Base-by-base conservation (phyloP, 2,797 vertebrate species). In the Rhinophrynus dorsalis region DNA sequence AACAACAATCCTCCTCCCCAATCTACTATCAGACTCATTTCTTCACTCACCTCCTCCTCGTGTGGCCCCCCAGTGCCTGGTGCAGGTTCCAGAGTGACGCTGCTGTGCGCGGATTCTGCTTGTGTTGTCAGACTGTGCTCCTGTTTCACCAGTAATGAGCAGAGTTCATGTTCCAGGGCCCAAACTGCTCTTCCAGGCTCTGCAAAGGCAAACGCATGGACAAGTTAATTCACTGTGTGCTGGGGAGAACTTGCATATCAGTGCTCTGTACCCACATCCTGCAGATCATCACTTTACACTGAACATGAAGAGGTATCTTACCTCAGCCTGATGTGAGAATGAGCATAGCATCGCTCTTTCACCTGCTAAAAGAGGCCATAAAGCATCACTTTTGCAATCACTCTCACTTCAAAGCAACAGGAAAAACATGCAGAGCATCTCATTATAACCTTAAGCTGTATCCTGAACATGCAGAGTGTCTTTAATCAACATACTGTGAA, bases 131-230 rank as follows among this genome's bases (percentile, higher is more conserved):
- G 78, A 64, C 84, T 91, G 55, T 96, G 94, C 80, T 99, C 96
- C 81, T 97, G 95, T 80, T 99, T 99, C 82, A 99, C 96, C 90
- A 97, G 84, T 86, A 99, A 91, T 75, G 94, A 93, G 38, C 95
- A 95, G 61, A 98, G 90, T 78, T 97, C 96, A 81, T 96, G 94
- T 75, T 93, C 95, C 85, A 99, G 93, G 6, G 90, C 91, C 97
- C 97, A 99, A 9, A 94, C 88, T 69, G 89, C 90, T 26, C 78
- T 88, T 44, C 96, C 94, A 59, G 94, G 83, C 42, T 96, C 94
- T 97, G 68, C n/a, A 47, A 77, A 78, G 64, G 58, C 66, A 59
- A 63, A 59, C 2, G 32, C 9, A 52, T n/a, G n/a, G 13, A 15
- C 20, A 23, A 29, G 38, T 56, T 47, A 67, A 1, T 1, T 13